Conservation (phyloP, 2,888 invertebrate genomes). For the Lacanobia wlatinum region DNA sequence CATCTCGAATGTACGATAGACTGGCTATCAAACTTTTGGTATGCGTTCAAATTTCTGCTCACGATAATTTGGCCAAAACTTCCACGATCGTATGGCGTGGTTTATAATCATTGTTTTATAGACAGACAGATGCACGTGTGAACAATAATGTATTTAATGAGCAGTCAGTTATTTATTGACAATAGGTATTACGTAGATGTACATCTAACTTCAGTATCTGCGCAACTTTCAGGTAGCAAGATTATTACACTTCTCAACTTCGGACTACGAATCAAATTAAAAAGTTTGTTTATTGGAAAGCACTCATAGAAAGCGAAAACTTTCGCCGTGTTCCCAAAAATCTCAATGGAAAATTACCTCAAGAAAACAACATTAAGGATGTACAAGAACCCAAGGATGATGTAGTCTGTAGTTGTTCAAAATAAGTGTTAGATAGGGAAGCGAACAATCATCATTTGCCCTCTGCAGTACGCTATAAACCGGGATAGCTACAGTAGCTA, state of each 20-base stretch:
- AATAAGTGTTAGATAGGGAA: constrained; percentile 37
- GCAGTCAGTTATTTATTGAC: constrained; percentile 11
- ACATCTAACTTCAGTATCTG: background rate
- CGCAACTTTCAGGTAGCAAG: constrained; percentile 4
- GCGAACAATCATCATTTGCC: constrained; percentile 48
- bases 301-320: constrained; percentile 4
- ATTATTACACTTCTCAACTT: constrained; percentile 11
- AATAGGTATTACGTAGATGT: background rate
- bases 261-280: constrained; percentile 27
- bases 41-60: constrained; percentile 26
- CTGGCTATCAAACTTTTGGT: constrained; percentile 35
- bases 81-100: constrained; percentile 27
- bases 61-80: constrained; percentile 23
- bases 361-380: constrained; percentile 4
- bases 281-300: constrained; percentile 20
- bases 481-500: constrained; percentile 5
- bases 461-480: constrained; percentile 8
- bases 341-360: background rate
- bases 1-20: constrained; percentile 62
- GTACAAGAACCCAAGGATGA: background rate
- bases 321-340: constrained; percentile 1
- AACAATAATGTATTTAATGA: constrained; percentile 14
- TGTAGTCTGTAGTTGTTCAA: constrained; percentile 15
- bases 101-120: constrained; percentile 3
- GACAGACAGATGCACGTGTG: constrained; percentile 27